These are phyloP conservation scores for Lytechinus pictus DNA, from an alignment of 35 echinoderm and acorn worm genomes.

Conservation along the genomic window DNA sequence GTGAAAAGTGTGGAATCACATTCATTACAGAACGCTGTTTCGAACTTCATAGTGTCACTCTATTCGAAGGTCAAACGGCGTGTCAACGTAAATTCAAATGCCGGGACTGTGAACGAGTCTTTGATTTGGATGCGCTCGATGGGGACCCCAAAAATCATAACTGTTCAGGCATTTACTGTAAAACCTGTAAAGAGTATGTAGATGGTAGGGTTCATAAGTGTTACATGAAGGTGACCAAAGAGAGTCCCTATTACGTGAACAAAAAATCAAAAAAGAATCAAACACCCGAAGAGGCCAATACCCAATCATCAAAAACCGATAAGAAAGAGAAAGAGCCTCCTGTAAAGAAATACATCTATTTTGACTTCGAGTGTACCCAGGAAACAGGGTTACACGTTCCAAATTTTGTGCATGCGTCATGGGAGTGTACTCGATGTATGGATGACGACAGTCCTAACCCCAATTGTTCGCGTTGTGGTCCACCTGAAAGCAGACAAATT, in stretches of 20 bases:
- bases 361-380: constrained; percentile 14
- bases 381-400: neutral
- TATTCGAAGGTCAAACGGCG: neutral
- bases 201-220: neutral
- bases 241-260: neutral
- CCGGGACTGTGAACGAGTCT: neutral
- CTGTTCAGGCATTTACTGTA: neutral
- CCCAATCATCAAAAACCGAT: neutral
- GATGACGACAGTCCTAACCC: neutral
- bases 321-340: neutral
- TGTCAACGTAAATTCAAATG: constrained; percentile 11
- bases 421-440: neutral
- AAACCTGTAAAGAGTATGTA: neutral
- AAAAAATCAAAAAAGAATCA: neutral
- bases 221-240: neutral
- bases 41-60: neutral
- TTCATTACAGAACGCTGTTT: neutral
- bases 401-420: neutral
- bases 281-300: neutral
- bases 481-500: neutral
- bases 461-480: neutral
- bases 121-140: neutral
- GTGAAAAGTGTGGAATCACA: neutral
- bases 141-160: neutral
- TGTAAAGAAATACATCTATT: neutral